These are phyloP conservation scores for Silvanus unidentatus DNA, from an alignment of 2,888 invertebrate species.

Conservation along the genomic window DNA sequence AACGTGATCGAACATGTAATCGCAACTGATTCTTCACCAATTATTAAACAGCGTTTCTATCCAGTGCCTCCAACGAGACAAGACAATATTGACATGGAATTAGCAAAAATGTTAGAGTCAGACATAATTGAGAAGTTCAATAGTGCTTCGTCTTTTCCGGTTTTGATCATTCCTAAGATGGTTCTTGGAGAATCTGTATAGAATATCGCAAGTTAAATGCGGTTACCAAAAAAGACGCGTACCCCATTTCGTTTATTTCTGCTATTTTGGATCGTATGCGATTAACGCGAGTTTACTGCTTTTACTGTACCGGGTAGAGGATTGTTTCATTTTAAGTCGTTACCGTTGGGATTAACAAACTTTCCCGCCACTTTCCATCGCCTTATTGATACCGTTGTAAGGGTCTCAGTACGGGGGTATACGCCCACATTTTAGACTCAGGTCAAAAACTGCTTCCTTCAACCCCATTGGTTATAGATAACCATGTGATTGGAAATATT, in stretches of 20 bases:
- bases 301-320: too few relatives aligned
- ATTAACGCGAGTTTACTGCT: slow-evolving; percentile 28
- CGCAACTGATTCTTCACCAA: slow-evolving; percentile 4
- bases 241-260: slow-evolving; percentile 11
- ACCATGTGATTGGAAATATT: too few relatives aligned
- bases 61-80: slow-evolving; percentile 16
- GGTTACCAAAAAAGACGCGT: slow-evolving; percentile 9
- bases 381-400: too few relatives aligned
- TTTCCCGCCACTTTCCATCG: too few relatives aligned
- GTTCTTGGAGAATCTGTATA: slow-evolving; percentile 9
- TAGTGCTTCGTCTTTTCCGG: slow-evolving; percentile 11
- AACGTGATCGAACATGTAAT: too few relatives aligned
- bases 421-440: too few relatives aligned
- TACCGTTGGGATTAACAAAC: too few relatives aligned
- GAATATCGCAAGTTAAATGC: slow-evolving; percentile 9
- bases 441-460: too few relatives aligned
- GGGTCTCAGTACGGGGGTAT: too few relatives aligned
- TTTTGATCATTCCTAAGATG: slow-evolving; percentile 8
- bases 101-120: slow-evolving; percentile 22
- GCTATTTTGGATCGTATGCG: slow-evolving; percentile 8
- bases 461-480: too few relatives aligned
- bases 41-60: slow-evolving; percentile 17
- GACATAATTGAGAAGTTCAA: slow-evolving; percentile 11
- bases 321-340: too few relatives aligned
- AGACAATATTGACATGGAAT: slow-evolving; percentile 14